Percentiles rank a stretch among this genome's conserved stretches.
Evolutionary conservation across 2,797 vertebrate genomes (phyloP).

Genomic region (Buphagus erythrorhynchus): DNA sequence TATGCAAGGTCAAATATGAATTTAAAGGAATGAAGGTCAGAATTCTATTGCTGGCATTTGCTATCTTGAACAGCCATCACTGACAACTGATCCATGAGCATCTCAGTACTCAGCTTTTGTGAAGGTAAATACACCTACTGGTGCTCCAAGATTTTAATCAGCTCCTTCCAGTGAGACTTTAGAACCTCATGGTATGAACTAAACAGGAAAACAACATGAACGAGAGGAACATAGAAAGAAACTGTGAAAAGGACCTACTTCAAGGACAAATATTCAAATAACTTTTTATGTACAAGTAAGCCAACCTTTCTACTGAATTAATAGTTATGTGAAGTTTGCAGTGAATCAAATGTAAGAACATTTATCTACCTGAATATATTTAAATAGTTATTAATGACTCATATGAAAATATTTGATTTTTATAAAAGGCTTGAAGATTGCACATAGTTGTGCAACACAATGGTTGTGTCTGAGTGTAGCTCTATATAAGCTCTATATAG

Average conservation of each 20-base stretch:
- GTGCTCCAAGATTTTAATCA: neutral
- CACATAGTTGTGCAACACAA: neutral
- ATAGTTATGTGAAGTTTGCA: neutral
- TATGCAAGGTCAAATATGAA: neutral
- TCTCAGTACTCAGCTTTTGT: neutral
- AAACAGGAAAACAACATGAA: neutral
- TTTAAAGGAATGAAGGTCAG: neutral
- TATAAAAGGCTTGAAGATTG: neutral
- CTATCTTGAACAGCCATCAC: neutral
- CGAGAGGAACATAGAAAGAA: neutral
- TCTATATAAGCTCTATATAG: neutral
- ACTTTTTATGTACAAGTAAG: neutral
- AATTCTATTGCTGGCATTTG: neutral
- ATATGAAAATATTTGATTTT: neutral
- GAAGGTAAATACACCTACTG: neutral
- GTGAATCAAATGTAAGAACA: neutral
- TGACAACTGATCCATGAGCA: neutral
- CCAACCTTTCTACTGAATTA: neutral
- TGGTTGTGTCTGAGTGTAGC: neutral
- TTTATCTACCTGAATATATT: neutral
- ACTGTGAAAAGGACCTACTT: neutral
- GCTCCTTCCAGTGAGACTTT: neutral
- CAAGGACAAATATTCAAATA: neutral
- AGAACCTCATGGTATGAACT: neutral
- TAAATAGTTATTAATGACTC: neutral